Conservation (phyloP, 2,113 vertebrate genomes). For the Pseudopodoces humilis region DNA sequence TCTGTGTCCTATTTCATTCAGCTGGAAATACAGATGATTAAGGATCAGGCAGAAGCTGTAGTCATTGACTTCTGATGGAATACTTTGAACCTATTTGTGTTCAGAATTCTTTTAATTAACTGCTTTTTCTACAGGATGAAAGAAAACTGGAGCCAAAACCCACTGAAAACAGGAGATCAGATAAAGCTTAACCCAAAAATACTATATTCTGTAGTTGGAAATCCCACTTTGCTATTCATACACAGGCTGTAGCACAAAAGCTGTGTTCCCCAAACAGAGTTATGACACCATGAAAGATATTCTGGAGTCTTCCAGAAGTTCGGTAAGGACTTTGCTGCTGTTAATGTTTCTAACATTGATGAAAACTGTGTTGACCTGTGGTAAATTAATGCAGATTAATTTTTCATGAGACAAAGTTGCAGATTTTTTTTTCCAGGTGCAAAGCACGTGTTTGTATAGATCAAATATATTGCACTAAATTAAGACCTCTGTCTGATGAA, state of each 20-base stretch:
- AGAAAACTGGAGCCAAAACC: background rate
- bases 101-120: slow-evolving; percentile 38
- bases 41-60: slow-evolving; percentile 12
- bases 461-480: background rate
- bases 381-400: background rate
- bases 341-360: background rate
- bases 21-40: slow-evolving; percentile 30
- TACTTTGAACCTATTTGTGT: slow-evolving; percentile 25
- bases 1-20: slow-evolving; percentile 17
- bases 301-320: background rate
- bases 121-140: slow-evolving; percentile 10
- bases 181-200: background rate
- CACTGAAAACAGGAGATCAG: background rate
- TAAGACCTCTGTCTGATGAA: background rate
- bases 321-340: background rate
- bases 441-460: background rate
- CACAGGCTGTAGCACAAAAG: background rate
- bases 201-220: background rate
- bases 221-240: background rate
- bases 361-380: background rate
- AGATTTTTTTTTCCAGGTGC: background rate
- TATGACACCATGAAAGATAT: background rate
- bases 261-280: background rate
- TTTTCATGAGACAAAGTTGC: background rate
- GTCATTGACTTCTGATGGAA: slow-evolving; percentile 36